Evolutionary conservation across 2,797 vertebrate genomes (phyloP), one percentile per base, ranked within the genome.

Genomic region (Anguilla marmorata): DNA sequence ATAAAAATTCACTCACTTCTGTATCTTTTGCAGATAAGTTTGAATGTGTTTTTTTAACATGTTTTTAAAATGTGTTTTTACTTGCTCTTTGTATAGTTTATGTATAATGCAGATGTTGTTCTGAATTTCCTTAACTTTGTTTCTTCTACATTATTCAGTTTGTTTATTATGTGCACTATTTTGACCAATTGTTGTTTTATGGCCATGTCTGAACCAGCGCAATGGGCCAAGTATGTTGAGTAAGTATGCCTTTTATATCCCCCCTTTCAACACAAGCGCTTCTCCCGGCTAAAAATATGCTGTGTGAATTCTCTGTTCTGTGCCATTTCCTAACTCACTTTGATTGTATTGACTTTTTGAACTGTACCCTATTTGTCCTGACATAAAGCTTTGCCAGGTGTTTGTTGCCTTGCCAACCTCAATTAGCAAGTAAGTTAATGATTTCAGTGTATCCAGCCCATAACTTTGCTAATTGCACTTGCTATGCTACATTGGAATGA

Each of bases 141-240:
- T 48, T 82, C 79, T 45, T 50, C 79, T 50, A 99, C 96, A 66
- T 96, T 99, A 90, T 99, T 99, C 97, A 99, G 96, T 93, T 92
- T 99, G 92, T 98, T 99, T 94, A 99, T 99, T 94, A 99, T 99
- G 98, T 99, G 97, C 95, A 99, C 98, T 95, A 99, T 99, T 96
- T 96, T 99, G 93, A 99, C 98, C 96, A 99, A 99, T 95, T 99
- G 98, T 83, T 99, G 98, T 95, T 99, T 99, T 96, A 99, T 99
- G 98, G 97, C 98, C 94, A 98, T 98, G 96, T 98, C 97, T 0
- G 98, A 99, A 90, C 97, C 98, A 33, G 97, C 97, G 0, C 89
- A 95, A 80, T 99, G 98, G 98, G 97, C 97, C 95, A 99, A 99
- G 91, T 98, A 99, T 80, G 96, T 99, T 66, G 98, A 99, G 98